Percentiles rank a stretch among this genome's conserved stretches.
Conservation (phyloP, 2,888 invertebrate genomes). For the Mesochorus sp. region DNA sequence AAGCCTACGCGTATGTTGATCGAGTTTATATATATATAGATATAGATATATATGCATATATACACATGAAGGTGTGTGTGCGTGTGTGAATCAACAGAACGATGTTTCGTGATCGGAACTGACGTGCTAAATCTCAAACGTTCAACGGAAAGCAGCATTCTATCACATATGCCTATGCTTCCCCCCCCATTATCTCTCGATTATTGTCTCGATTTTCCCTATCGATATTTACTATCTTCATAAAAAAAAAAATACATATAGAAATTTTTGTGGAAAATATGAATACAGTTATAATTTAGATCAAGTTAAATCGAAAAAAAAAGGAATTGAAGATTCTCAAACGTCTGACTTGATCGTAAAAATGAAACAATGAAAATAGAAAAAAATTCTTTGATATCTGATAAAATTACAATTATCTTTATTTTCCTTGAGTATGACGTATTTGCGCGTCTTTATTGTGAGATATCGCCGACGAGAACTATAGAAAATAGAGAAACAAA, state of each 20-base stretch:
- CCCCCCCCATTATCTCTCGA: background rate
- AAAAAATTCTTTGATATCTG: no score
- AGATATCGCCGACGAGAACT: background rate
- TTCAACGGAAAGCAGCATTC: conserved; percentile 20
- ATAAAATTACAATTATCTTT: conserved; percentile 9
- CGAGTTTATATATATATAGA: background rate
- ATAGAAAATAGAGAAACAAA: conserved; percentile 28
- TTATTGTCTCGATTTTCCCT: background rate
- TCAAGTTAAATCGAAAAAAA: no score
- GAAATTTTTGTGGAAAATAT: no score
- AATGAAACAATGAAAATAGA: no score
- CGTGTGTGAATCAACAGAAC: conserved; percentile 32
- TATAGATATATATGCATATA: background rate
- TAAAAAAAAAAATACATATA: no score
- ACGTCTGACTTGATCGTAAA: no score
- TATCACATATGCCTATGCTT: no score
- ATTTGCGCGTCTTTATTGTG: conserved; percentile 23
- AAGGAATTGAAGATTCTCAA: no score
- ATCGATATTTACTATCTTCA: no score
- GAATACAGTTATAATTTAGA: no score
- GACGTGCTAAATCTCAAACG: conserved; percentile 48
- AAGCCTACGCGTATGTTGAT: background rate
- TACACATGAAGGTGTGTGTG: background rate
- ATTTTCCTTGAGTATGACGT: background rate
- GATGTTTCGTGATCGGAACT: conserved; percentile 54